Percentiles rank a stretch among this genome's conserved stretches.
These are phyloP conservation scores for Tangara arthus DNA, from an alignment of 2,797 vertebrate genomes.

Conservation along the genomic window DNA sequence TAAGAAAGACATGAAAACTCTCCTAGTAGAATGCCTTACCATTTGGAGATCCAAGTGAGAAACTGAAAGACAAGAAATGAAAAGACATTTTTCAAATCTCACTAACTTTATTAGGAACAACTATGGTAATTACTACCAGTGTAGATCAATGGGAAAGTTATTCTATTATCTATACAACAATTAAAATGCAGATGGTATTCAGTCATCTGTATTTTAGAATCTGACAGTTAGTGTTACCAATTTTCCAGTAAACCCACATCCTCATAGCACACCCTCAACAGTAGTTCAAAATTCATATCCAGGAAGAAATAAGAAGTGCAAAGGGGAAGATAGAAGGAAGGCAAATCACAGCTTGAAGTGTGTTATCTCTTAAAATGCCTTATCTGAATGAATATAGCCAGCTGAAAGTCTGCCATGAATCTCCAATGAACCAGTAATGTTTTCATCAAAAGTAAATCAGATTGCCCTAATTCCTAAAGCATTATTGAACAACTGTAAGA, in stretches of 20 bases:
- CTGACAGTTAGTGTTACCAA: background rate
- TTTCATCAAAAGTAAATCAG: background rate
- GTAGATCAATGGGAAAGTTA: background rate
- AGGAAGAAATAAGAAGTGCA: background rate
- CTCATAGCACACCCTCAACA: background rate
- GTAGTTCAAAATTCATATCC: background rate
- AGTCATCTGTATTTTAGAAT: background rate
- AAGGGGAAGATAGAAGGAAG: background rate
- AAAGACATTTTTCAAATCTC: background rate
- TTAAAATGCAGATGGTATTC: background rate
- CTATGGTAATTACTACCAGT: background rate
- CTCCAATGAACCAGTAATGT: background rate
- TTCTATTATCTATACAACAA: background rate
- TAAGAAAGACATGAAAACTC: background rate
- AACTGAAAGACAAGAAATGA: slow-evolving; percentile 1
- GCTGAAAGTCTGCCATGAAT: background rate
- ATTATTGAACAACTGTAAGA: background rate
- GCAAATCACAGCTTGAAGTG: background rate
- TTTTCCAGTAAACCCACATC: background rate
- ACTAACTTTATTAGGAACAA: background rate
- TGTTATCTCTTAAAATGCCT: background rate
- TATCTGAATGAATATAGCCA: background rate
- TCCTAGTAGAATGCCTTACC: background rate
- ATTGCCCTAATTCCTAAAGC: background rate
- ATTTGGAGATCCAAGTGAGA: background rate